Evolutionary conservation across 2,113 vertebrate species (phyloP).

Genomic region (Actinemys pallida): DNA sequence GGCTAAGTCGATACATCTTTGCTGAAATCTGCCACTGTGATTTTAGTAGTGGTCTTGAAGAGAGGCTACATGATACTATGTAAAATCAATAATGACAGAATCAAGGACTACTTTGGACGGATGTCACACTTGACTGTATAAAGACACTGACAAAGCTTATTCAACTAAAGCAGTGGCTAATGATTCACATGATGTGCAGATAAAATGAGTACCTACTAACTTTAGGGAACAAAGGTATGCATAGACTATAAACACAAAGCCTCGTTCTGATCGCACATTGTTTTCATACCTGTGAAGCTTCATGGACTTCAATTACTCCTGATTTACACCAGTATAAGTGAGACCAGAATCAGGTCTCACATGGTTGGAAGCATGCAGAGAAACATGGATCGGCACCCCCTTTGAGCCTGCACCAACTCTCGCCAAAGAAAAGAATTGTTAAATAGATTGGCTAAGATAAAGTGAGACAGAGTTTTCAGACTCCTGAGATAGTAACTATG

Average conservation of each 20-base stretch:
- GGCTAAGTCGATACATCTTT: constrained; percentile 35
- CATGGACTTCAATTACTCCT: neutral
- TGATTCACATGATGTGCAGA: neutral
- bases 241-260: neutral
- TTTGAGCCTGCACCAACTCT: neutral
- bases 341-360: neutral
- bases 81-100: constrained; percentile 31
- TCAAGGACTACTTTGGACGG: constrained; percentile 13
- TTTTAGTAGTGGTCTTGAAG: constrained; percentile 55
- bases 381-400: neutral
- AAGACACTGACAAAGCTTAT: constrained; percentile 21
- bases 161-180: constrained; percentile 1
- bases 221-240: neutral
- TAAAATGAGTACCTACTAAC: neutral
- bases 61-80: neutral
- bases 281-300: neutral
- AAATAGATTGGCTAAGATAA: neutral
- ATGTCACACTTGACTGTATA: neutral
- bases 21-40: constrained; percentile 36
- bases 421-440: neutral
- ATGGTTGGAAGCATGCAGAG: neutral
- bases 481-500: neutral
- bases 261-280: neutral
- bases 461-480: neutral
- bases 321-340: neutral